Conservation (phyloP, 2,888 invertebrate genomes). For the Strigamia maritima region DNA sequence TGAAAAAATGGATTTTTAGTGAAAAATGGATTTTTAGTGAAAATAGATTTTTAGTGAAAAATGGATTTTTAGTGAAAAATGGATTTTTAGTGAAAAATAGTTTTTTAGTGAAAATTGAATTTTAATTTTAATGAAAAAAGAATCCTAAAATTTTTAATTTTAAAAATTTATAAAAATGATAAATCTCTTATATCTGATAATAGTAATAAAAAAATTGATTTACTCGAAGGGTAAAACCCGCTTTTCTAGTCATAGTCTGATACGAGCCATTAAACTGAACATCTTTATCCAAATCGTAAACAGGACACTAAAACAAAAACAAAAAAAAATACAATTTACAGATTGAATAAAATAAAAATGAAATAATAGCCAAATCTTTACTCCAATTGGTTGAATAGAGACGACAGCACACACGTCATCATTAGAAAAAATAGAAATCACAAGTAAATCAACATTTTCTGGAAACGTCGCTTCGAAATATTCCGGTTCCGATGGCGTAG, state of each 20-base stretch:
- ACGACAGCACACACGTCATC: constrained; percentile 68
- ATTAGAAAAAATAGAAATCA: constrained; percentile 50
- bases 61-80: too few species aligned
- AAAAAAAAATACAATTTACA: background rate
- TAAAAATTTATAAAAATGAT: too few species aligned
- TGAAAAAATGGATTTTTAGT: too few species aligned
- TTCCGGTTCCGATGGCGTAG: constrained; percentile 61
- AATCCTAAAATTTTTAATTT: too few species aligned
- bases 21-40: too few species aligned
- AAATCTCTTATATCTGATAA: too few species aligned
- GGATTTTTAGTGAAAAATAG: too few species aligned
- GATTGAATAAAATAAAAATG: background rate
- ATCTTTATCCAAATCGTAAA: constrained; percentile 73
- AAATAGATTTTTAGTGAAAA: too few species aligned
- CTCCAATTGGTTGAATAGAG: constrained; percentile 72
- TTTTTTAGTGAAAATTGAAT: too few species aligned
- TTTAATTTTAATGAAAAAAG: too few species aligned
- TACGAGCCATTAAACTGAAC: constrained; percentile 66
- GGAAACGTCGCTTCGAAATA: constrained; percentile 63
- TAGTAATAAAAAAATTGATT: constrained; percentile 2
- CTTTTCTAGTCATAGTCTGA: constrained; percentile 71
- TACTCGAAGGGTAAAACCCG: constrained; percentile 73
- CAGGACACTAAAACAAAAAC: constrained; percentile 68
- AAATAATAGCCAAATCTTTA: constrained; percentile 52
- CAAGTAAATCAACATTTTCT: constrained; percentile 50